Conservation (phyloP, 2,888 invertebrate genomes). For the Polymixis flavicincta region DNA sequence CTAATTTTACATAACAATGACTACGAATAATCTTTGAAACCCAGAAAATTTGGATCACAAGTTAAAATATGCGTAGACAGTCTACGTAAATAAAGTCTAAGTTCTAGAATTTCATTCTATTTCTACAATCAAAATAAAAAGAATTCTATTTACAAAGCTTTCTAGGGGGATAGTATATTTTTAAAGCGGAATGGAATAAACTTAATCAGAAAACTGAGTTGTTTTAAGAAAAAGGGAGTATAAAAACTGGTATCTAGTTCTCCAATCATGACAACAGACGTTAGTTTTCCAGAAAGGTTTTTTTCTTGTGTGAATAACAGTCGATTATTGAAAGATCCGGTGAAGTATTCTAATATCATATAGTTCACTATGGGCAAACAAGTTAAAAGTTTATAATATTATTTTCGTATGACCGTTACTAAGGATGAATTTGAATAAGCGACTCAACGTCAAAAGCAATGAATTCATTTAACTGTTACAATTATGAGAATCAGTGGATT, state of each 20-base stretch:
- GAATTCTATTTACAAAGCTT: conserved; percentile 22
- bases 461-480: neutral
- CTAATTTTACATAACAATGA: conserved; percentile 34
- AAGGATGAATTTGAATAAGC: neutral
- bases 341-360: neutral
- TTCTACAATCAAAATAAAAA: conserved; percentile 21
- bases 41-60: conserved; percentile 21
- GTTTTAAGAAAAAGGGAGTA: neutral
- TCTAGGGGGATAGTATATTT: conserved; percentile 4
- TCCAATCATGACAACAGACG: neutral
- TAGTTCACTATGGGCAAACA: neutral
- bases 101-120: conserved; percentile 20
- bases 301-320: neutral
- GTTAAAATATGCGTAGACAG: conserved; percentile 23
- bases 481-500: neutral
- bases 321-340: neutral
- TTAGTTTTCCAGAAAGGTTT: neutral
- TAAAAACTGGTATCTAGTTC: conserved; percentile 5
- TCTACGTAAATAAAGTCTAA: conserved; percentile 2
- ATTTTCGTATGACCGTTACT: neutral
- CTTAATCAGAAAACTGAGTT: conserved; percentile 19
- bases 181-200: neutral
- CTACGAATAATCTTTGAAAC: conserved; percentile 12
- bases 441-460: neutral
- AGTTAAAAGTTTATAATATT: neutral